Base-by-base conservation (phyloP, 2,113 vertebrate genomes). In the Burhinus oedicnemus region DNA sequence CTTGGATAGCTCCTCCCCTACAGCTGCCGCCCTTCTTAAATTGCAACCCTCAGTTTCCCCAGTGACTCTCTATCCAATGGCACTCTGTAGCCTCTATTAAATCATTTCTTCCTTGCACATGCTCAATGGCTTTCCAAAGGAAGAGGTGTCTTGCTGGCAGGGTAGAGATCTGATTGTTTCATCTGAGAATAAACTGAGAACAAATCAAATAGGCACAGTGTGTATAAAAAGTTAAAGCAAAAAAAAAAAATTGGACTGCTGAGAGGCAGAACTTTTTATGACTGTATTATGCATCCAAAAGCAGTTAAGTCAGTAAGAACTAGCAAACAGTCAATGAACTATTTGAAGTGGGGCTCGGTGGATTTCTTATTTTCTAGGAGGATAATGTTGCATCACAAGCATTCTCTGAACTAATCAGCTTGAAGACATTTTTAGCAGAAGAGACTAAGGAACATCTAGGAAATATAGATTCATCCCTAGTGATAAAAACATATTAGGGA, bases 1-100 rank as follows among this genome's bases (percentile, higher is more conserved):
- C 72, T 77, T 91, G 44, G 49, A 69, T 83, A 30, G 45, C 92
- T 97, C 87, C 83, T 83, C 89, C 80, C 80, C 57, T 87, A 87
- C 89, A 95, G 93, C 91, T 97, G 91, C 71, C 68, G 52, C 68
- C 81, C 83, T 91, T 95, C 94, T 96, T 89, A 87, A 96, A 95
- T 96, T 95, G 93, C 87, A 95, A 38, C 27, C 54, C 81, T 87
- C 76, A 69, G 3, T 77, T 88, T 44, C 44, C 26, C 88, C 52
- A 52, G 62, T 94, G 66, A 57, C 51, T 95, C 45, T n/a, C 36
- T 78, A 62, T 25, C 36, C 45, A 55, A 52, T 34, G 74, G 54
- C 54, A 80, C 64, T 27, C 7, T 8, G 6, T 58, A 87, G 36
- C 38, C 42, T 86, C n/a, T 69, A 11, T 19, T 81, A 83, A 94